Evolutionary conservation across 2,797 vertebrate species (phyloP).

Genomic region (Galaxias olidus): DNA sequence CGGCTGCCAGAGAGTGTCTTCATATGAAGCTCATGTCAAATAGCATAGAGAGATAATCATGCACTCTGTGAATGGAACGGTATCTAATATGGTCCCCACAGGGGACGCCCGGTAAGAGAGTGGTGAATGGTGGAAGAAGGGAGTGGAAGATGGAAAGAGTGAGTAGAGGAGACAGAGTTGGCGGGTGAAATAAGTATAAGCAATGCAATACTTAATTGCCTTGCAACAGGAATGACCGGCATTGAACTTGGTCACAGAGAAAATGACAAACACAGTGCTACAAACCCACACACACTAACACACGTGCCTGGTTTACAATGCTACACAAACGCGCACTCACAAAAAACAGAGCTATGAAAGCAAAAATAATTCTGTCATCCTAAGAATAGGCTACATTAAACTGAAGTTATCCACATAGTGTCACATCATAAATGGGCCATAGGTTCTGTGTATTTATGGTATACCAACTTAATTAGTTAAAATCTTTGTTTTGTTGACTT

Average conservation of each 20-base stretch:
- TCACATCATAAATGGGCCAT: no score
- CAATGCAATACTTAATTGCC: slow-evolving; percentile 26
- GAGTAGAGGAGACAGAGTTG: slow-evolving; percentile 38
- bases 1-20: slow-evolving; percentile 3
- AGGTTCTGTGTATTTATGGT: no score
- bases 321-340: no score
- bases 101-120: slow-evolving; percentile 48
- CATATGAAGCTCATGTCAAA: neutral
- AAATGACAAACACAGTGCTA: no score
- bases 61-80: slow-evolving; percentile 42
- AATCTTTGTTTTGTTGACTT: no score
- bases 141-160: slow-evolving; percentile 68
- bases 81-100: slow-evolving; percentile 55
- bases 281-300: no score
- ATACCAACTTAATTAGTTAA: no score
- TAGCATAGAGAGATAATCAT: neutral
- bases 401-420: no score
- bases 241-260: slow-evolving; percentile 23
- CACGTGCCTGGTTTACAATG: no score
- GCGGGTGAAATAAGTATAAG: slow-evolving; percentile 16
- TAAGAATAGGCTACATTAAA: no score
- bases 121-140: slow-evolving; percentile 61
- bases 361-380: no score
- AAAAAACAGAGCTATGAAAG: no score
- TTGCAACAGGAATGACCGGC: slow-evolving; percentile 56